A percentile compares a stretch with the other conserved stretches of the same genome.
Conservation (phyloP, 2,113 vertebrate genomes). For the Gymnorhina tibicen region DNA sequence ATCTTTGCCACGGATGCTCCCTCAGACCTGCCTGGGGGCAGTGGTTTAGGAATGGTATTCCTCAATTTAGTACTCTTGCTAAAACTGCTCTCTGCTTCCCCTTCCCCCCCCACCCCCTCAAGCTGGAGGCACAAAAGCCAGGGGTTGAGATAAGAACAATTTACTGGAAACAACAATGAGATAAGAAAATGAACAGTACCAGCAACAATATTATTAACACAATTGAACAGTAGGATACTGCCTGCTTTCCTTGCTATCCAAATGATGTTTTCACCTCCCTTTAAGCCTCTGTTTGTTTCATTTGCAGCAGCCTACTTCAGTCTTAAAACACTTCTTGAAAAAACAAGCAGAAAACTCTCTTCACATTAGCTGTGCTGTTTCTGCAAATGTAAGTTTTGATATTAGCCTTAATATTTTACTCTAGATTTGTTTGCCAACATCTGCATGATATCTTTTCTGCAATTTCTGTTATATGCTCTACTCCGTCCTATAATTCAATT, state of each 20-base stretch:
- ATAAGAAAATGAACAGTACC: not conserved
- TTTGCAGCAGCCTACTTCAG: not conserved
- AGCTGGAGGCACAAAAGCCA: not conserved
- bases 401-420: not conserved
- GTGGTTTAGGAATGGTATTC: not conserved
- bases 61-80: not conserved
- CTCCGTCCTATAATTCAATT: not conserved
- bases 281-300: not conserved
- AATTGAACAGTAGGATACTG: not conserved
- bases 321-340: not conserved
- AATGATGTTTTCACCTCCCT: not conserved
- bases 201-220: not conserved
- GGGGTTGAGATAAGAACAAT: not conserved
- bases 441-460: not conserved
- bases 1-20: not conserved
- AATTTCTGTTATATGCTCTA: not conserved
- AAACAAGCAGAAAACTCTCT: not conserved
- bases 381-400: not conserved
- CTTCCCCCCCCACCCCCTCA: not conserved
- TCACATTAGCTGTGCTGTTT: not conserved
- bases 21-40: not conserved
- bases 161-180: not conserved
- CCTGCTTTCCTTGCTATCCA: not conserved
- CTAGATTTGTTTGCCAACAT: not conserved
- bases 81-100: not conserved